Conservation (phyloP, 2,888 invertebrate genomes). For the Drosophila ustulata region DNA sequence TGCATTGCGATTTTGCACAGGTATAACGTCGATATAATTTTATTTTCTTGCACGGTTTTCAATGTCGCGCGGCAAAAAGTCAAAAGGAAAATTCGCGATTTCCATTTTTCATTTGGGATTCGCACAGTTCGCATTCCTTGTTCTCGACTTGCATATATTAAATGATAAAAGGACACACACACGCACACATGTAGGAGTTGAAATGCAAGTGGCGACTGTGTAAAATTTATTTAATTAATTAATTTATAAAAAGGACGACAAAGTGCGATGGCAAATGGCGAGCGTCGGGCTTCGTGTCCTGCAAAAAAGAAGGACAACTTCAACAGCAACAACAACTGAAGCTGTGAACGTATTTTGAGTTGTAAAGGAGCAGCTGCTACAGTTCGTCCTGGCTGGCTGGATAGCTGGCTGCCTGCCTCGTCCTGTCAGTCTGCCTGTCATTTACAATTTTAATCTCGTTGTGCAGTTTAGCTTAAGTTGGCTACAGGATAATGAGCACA, state of each 20-base stretch:
- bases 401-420: neutral
- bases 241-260: conserved; percentile 73
- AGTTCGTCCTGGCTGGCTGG: conserved; percentile 2
- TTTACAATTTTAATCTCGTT: conserved; percentile 80
- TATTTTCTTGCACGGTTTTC: neutral
- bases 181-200: conserved; percentile 14
- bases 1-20: neutral
- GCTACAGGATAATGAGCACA: conserved; percentile 66
- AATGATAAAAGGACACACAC: conserved; percentile 42
- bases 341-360: conserved; percentile 35
- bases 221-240: conserved; percentile 77
- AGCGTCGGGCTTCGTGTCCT: conserved; percentile 31
- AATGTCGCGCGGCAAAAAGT: neutral
- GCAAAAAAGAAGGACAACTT: conserved; percentile 21
- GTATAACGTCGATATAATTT: neutral
- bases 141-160: conserved; percentile 24
- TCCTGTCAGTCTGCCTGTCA: conserved; percentile 69
- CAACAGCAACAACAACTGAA: conserved; percentile 17
- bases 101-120: neutral
- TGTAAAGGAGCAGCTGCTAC: conserved; percentile 50
- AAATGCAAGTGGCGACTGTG: conserved; percentile 57
- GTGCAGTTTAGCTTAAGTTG: conserved; percentile 78
- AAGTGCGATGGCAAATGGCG: conserved; percentile 53
- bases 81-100: neutral
- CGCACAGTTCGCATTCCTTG: neutral